These are phyloP conservation scores for Kobus ellipsiprymnus DNA, from an alignment of 2,113 vertebrate species.

Conservation along the genomic window DNA sequence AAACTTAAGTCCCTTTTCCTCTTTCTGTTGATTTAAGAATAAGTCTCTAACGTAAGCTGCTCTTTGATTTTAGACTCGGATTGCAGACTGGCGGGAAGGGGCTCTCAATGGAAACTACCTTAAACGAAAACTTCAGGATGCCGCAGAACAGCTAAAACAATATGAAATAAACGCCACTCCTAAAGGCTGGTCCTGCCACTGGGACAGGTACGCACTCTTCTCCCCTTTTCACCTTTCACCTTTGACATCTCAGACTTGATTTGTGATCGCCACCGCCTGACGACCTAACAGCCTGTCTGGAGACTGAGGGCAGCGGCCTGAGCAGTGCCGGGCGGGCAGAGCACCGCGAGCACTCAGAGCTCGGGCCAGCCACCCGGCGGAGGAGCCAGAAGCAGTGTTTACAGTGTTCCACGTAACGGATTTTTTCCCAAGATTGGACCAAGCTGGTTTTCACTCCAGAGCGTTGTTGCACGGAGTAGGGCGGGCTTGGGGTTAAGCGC, in stretches of 20 bases:
- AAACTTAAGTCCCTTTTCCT: background rate
- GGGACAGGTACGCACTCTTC: conserved; percentile 99
- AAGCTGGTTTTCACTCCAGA: conserved; percentile 80
- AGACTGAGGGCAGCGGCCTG: conserved; percentile 82
- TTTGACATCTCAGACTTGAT: conserved; percentile 93
- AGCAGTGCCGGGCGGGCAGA: conserved; percentile 82
- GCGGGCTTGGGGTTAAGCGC: conserved; percentile 91
- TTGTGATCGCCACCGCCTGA: conserved; percentile 86
- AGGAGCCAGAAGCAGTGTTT: conserved; percentile 79
- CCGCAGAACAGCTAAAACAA: conserved; percentile 99
- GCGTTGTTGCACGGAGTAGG: conserved; percentile 84
- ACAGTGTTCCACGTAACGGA: conserved; percentile 81
- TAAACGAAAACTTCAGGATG: conserved; percentile 97
- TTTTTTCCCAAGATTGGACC: conserved; percentile 82
- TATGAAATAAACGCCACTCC: conserved; percentile 99
- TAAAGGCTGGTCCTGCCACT: conserved; percentile 99
- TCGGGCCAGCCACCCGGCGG: conserved; percentile 74
- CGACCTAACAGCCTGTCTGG: conserved; percentile 81
- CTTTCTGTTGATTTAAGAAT: background rate
- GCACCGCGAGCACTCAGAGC: conserved; percentile 75
- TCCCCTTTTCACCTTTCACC: conserved; percentile 99
- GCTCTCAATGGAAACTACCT: conserved; percentile 98
- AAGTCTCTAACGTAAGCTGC: background rate
- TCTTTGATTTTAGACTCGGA: conserved; percentile 87
- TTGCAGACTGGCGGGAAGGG: conserved; percentile 98